Conservation (phyloP, 2,113 vertebrate genomes). For the Ceratotherium simum region DNA sequence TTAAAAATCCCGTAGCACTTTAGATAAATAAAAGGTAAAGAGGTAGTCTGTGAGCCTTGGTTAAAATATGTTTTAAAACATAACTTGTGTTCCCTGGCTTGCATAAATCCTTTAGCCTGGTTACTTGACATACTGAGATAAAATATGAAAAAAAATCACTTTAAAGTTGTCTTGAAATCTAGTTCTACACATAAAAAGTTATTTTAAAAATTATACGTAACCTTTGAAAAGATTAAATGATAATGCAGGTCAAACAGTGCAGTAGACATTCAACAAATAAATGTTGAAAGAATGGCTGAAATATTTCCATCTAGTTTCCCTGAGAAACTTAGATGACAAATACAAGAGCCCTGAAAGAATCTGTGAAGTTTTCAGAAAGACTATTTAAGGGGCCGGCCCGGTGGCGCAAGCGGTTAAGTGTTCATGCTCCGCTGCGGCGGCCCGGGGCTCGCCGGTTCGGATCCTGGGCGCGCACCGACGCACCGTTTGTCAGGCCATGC, state of each 20-base stretch:
- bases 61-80: slow-evolving; percentile 71
- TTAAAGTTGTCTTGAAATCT: slow-evolving; percentile 59
- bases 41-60: slow-evolving; percentile 54
- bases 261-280: slow-evolving; percentile 27
- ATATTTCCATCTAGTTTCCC: background rate
- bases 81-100: slow-evolving; percentile 46
- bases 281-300: slow-evolving; percentile 54
- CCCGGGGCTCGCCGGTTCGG: no score
- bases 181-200: slow-evolving; percentile 45
- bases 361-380: background rate
- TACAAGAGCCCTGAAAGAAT: slow-evolving; percentile 1
- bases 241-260: background rate
- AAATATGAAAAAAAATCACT: slow-evolving; percentile 36
- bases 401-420: no score
- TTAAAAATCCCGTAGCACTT: slow-evolving; percentile 70
- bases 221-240: slow-evolving; percentile 58
- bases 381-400: no score
- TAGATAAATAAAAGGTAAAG: slow-evolving; percentile 75
- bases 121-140: slow-evolving; percentile 55
- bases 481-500: no score
- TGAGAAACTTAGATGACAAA: slow-evolving; percentile 57
- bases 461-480: no score
- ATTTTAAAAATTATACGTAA: slow-evolving; percentile 41
- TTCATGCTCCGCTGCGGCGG: no score
- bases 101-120: slow-evolving; percentile 54